Conservation (phyloP, 2,113 vertebrate genomes). For the Pangasianodon gigas region DNA sequence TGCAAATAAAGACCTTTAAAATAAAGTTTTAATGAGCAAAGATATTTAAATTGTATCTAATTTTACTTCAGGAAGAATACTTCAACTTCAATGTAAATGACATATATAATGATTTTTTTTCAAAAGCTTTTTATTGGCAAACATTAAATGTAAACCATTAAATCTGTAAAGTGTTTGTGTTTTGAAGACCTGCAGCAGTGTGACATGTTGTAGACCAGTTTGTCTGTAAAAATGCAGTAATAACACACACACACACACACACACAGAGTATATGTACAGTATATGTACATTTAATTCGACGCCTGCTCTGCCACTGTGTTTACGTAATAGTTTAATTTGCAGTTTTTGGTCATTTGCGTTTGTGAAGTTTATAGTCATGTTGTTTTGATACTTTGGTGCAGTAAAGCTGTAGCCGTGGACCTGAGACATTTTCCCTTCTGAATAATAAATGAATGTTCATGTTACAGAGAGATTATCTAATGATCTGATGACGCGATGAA, state of each 20-base stretch:
- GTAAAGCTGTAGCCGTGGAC: background rate
- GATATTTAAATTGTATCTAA: background rate
- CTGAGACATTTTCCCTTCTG: background rate
- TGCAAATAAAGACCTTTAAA: background rate
- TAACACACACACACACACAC: background rate
- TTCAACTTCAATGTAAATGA: background rate
- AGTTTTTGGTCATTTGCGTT: background rate
- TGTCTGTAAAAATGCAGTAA: too few relatives aligned
- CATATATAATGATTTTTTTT: background rate
- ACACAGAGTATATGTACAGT: background rate
- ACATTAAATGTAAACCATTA: background rate
- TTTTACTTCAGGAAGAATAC: too few relatives aligned
- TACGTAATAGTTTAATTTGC: background rate
- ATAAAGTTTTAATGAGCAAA: background rate
- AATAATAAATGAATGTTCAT: background rate
- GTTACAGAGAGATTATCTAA: background rate
- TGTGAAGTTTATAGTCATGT: background rate
- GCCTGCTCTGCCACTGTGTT: background rate
- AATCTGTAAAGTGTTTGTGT: background rate
- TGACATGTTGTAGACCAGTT: too few relatives aligned
- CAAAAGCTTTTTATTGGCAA: background rate
- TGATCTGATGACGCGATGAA: background rate
- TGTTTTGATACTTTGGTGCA: background rate
- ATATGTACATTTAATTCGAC: background rate
- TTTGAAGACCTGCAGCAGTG: too few relatives aligned